These are phyloP conservation scores for Melanerpes formicivorus DNA, from an alignment of 2,113 vertebrate species.

Conservation along the genomic window DNA sequence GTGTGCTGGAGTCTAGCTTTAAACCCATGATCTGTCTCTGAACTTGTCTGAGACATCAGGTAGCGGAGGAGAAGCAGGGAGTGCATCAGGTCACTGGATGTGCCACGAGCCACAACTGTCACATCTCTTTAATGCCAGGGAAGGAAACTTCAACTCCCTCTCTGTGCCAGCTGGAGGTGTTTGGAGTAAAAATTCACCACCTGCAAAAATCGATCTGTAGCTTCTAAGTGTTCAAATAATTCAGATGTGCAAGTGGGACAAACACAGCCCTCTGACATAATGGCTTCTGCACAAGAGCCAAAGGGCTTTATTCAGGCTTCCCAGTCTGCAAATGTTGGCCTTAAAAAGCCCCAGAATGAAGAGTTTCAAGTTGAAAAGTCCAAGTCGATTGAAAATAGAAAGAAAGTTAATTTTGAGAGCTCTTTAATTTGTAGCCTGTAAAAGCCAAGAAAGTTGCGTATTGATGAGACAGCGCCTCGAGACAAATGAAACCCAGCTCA, in stretches of 20 bases:
- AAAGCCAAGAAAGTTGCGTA: conserved; percentile 18
- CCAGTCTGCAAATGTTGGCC: not conserved
- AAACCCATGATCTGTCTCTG: not conserved
- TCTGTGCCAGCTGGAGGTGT: not conserved
- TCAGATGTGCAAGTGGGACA: not conserved
- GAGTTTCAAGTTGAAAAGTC: conserved; percentile 45
- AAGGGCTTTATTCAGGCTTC: not conserved
- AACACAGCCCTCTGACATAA: not conserved
- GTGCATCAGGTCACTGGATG: accelerated
- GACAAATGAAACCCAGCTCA: conserved; percentile 24
- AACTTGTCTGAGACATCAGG: not conserved
- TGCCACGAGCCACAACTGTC: not conserved
- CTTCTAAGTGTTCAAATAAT: not conserved
- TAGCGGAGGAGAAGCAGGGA: not conserved
- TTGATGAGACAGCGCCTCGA: not conserved
- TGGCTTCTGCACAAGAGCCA: not conserved
- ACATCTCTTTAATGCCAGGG: not conserved
- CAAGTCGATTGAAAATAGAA: conserved; percentile 29
- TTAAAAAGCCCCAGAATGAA: not conserved
- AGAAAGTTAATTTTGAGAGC: conserved; percentile 35
- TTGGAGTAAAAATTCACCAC: not conserved
- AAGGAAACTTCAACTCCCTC: not conserved
- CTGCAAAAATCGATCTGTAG: not conserved
- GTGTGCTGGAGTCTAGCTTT: not conserved
- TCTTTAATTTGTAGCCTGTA: not conserved